Evolutionary conservation across 2,797 vertebrate genomes (phyloP).

Genomic region (Anabacerthia variegaticeps): DNA sequence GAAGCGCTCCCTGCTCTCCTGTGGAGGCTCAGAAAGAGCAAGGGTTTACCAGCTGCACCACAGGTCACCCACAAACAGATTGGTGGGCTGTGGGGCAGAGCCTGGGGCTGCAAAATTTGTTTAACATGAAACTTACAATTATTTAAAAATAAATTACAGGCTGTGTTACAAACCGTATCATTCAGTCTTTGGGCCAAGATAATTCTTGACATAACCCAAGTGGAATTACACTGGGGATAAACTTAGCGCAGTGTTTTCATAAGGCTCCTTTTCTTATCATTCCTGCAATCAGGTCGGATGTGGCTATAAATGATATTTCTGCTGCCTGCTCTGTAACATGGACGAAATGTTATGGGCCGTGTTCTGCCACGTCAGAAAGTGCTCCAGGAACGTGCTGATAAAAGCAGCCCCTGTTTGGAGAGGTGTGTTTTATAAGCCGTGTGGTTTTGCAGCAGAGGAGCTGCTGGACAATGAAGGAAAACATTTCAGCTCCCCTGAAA

Average conservation of each 20-base stretch:
- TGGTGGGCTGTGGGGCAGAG: background rate
- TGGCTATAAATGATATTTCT: background rate
- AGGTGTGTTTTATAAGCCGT: constrained; percentile 41
- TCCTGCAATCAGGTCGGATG: background rate
- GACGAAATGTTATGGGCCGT: background rate
- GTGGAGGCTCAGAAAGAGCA: background rate
- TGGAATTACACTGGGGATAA: background rate
- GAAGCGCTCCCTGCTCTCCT: background rate
- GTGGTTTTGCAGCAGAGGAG: constrained; percentile 46
- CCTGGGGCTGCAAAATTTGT: background rate
- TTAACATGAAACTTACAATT: background rate
- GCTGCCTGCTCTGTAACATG: background rate
- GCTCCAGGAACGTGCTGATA: background rate
- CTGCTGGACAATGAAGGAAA: constrained; percentile 63
- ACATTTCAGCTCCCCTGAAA: constrained; percentile 68
- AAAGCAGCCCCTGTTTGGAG: background rate
- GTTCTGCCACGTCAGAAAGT: background rate
- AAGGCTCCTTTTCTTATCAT: constrained; percentile 5
- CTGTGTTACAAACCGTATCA: background rate
- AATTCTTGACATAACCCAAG: constrained; percentile 28
- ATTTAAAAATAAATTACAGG: constrained; percentile 19
- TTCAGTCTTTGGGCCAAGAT: background rate
- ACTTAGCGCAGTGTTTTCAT: background rate
- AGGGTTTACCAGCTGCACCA: background rate
- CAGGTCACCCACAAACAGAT: background rate